These are phyloP conservation scores for Dexiosoma caninum DNA, from an alignment of 2,888 invertebrate genomes.

Conservation along the genomic window DNA sequence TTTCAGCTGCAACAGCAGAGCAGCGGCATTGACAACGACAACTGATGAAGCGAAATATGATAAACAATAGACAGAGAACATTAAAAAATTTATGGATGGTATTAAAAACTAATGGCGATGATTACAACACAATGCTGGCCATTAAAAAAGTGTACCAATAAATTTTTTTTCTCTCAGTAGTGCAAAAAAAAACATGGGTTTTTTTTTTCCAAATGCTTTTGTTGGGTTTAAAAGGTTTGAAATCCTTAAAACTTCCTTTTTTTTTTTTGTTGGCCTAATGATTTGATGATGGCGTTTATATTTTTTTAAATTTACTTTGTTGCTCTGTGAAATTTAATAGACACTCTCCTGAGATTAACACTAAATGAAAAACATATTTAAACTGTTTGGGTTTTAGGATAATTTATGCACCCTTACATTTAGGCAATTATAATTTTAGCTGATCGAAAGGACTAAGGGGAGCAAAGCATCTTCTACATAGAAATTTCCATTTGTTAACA, in stretches of 20 bases:
- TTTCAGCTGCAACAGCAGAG: slow-evolving; percentile 6
- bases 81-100: slow-evolving; percentile 54
- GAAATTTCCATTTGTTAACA: too few species aligned
- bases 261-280: background rate
- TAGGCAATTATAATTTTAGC: too few species aligned
- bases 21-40: background rate
- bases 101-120: slow-evolving; percentile 54
- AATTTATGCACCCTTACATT: too few species aligned
- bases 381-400: too few species aligned
- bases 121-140: slow-evolving; percentile 41
- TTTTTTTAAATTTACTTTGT: too few species aligned
- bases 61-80: slow-evolving; percentile 58
- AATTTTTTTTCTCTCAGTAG: background rate
- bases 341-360: too few species aligned
- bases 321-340: too few species aligned
- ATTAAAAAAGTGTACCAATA: slow-evolving; percentile 19
- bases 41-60: slow-evolving; percentile 28
- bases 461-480: too few species aligned
- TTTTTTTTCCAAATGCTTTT: background rate
- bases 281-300: background rate
- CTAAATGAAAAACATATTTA: too few species aligned
- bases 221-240: slow-evolving; percentile 36
- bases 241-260: background rate
- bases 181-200: background rate
- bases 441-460: too few species aligned